A percentile compares a stretch with the other conserved stretches of the same genome.
Conservation (phyloP, 1,140 invertebrate species). For the Platorchestia sp. region DNA sequence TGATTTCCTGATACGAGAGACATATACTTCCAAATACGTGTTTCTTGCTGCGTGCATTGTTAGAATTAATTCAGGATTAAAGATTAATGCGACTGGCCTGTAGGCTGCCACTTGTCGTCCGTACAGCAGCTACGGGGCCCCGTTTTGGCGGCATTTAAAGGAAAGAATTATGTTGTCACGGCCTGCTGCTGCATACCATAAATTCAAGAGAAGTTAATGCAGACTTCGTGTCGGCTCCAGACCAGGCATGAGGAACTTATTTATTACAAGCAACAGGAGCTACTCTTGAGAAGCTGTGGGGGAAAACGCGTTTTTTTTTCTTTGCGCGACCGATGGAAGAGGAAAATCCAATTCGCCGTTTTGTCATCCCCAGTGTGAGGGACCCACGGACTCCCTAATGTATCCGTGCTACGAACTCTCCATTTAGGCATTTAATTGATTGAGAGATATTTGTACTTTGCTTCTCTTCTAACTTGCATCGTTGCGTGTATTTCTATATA, state of each 20-base stretch:
- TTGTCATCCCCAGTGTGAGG: not conserved
- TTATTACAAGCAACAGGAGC: not conserved
- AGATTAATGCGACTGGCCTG: not conserved
- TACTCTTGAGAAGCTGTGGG: not conserved
- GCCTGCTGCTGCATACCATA: not conserved
- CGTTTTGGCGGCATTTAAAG: not conserved
- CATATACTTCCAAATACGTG: not conserved
- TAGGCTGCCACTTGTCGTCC: not conserved
- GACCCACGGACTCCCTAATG: not conserved
- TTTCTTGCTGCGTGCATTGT: not conserved
- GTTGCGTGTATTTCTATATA: too few relatives aligned
- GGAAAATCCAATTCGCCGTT: not conserved
- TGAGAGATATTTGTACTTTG: not conserved
- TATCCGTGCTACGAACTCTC: not conserved
- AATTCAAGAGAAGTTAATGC: constrained; percentile 31
- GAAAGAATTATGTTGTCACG: constrained; percentile 1
- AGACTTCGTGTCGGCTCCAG: not conserved
- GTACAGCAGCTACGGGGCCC: not conserved
- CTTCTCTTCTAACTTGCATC: too few relatives aligned
- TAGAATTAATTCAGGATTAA: not conserved
- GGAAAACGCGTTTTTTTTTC: not conserved
- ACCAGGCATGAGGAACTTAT: not conserved
- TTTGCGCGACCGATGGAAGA: not conserved
- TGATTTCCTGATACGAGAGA: not conserved
- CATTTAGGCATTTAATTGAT: not conserved